Base-by-base conservation (phyloP, 2,888 invertebrate species). In the Sussaba pulchella region DNA sequence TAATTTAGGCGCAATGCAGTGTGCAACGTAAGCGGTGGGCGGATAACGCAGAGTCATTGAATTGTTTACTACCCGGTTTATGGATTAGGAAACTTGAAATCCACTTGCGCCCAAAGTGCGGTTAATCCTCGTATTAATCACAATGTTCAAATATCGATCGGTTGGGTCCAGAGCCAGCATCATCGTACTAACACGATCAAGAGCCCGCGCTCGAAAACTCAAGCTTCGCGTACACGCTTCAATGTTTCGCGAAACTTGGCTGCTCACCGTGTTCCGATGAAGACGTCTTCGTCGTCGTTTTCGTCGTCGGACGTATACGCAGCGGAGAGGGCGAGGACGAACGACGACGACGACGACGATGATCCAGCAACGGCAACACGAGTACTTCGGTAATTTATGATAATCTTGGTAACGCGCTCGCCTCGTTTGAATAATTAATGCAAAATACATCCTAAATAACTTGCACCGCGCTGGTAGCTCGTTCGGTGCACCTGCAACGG, bases 351-450 rank as follows among this genome's bases (percentile, higher is more conserved):
- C 78, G 82, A 72, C 79, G 75, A 81, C 82, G 39, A 71, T 72
- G 61, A 63, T 54, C 57, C 54, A 57, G 45, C 70, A 12, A 14
- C 14, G 9, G 63, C 66, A 73, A 77, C 64, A 70, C 64, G 70
- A 19, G 64, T 57, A 14, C 36, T 52, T 78, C 82, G 72, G 87
- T 88, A 89, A 90, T 88, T 90, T 88, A 89, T 90, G 89, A 88
- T 89, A 90, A 90, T 89, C 87, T 87, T 81, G 82, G 85, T 83
- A 84, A 86, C 67, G 78, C 64, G 82, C 83, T 83, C 83, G 85
- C 83, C 87, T 88, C 87, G 90, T 91, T 91, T 90, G 87, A 90
- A 91, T 91, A 91, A 91, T 91, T 91, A 91, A 91, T 91, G 91
- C 90, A 91, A 90, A 91, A 89, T 86, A 87, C 88, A 87, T 88